Conservation (phyloP, 2,888 invertebrate species). For the Noctua janthe region DNA sequence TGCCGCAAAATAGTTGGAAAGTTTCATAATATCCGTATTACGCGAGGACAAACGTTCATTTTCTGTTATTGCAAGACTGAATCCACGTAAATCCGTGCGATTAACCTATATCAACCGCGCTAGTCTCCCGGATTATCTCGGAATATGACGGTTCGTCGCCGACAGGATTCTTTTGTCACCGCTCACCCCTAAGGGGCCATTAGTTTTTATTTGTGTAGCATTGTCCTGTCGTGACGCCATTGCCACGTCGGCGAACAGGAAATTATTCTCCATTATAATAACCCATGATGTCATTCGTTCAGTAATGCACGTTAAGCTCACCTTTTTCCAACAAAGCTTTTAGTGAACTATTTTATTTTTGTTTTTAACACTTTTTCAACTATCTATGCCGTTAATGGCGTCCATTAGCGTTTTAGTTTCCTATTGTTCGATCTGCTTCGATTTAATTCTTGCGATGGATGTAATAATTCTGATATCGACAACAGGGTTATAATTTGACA, state of each 20-base stretch:
- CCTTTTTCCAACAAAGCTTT: conserved; percentile 73
- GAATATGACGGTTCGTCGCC: conserved; percentile 75
- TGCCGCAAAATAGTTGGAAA: conserved; percentile 69
- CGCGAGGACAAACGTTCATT: conserved; percentile 73
- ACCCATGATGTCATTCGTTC: conserved; percentile 75
- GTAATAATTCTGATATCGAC: conserved; percentile 19
- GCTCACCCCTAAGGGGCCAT: conserved; percentile 75
- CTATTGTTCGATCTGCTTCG: conserved; percentile 61
- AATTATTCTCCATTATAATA: conserved; percentile 83
- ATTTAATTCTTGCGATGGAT: conserved; percentile 50
- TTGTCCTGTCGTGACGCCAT: conserved; percentile 78
- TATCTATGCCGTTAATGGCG: conserved; percentile 70
- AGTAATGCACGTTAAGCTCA: conserved; percentile 74
- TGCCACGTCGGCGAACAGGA: conserved; percentile 76
- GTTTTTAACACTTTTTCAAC: conserved; percentile 71
- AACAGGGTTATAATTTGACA: conserved; percentile 24
- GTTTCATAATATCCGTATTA: conserved; percentile 76
- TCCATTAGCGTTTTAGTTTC: conserved; percentile 69
- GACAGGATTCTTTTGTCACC: conserved; percentile 79
- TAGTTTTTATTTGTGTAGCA: conserved; percentile 84
- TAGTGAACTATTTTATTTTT: conserved; percentile 70
- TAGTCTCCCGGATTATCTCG: conserved; percentile 75
- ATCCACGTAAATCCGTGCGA: conserved; percentile 79
- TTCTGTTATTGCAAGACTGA: conserved; percentile 80
- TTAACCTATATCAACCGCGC: conserved; percentile 80